Conservation (phyloP, 92 coral and sea anemone species). For the Pocillopora grandis region DNA sequence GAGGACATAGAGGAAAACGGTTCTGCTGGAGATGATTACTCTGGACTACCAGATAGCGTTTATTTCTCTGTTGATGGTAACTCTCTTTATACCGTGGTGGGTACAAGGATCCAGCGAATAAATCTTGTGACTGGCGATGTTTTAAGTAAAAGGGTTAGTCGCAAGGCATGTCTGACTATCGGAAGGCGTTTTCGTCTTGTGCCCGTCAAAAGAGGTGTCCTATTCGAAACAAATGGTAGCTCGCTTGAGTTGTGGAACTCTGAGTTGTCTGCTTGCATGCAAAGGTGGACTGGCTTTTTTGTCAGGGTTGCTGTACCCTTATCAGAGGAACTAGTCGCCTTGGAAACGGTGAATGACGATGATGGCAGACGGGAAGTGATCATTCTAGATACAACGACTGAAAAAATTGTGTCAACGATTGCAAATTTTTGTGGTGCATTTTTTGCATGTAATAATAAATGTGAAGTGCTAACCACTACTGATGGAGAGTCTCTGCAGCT, state of each 20-base stretch:
- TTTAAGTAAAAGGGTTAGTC: no score
- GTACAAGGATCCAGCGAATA: background rate
- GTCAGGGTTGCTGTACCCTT: background rate
- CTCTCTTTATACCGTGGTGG: background rate
- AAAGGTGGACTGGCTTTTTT: background rate
- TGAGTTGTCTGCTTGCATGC: slow-evolving; percentile 12
- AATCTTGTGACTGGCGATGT: no score
- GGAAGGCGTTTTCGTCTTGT: no score
- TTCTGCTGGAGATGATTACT: no score
- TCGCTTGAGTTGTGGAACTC: slow-evolving; percentile 35
- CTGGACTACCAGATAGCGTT: no score
- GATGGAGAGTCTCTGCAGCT: background rate
- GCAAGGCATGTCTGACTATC: no score
- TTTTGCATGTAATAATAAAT: background rate
- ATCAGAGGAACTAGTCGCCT: slow-evolving; percentile 22
- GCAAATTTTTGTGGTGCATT: background rate
- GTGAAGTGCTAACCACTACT: background rate
- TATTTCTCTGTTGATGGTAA: background rate
- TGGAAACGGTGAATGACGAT: background rate
- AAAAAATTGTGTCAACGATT: background rate
- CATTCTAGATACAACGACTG: background rate
- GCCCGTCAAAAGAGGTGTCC: no score
- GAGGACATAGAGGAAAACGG: no score
- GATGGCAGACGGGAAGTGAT: background rate
- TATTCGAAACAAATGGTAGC: background rate